Evolutionary conservation across 2,113 vertebrate species (phyloP).

Genomic region (Leucopsar rothschildi): DNA sequence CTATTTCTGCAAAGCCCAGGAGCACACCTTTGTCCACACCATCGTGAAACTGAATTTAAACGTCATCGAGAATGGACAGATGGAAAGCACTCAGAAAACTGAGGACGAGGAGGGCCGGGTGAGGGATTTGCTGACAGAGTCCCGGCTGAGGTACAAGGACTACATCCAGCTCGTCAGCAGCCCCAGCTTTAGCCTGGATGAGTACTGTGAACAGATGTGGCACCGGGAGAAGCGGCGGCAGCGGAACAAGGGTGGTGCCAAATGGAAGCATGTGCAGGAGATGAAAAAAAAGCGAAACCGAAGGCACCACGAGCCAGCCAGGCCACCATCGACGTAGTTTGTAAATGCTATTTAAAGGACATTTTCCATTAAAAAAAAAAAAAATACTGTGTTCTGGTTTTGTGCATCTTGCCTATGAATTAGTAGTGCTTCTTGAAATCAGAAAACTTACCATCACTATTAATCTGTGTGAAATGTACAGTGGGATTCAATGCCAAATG

Average conservation of each 20-base stretch:
- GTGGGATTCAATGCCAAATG: not conserved
- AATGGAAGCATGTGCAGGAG: slow-evolving; percentile 97
- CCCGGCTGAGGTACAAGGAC: slow-evolving; percentile 90
- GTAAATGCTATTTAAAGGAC: slow-evolving; percentile 59
- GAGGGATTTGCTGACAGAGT: slow-evolving; percentile 79
- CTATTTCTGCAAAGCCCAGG: slow-evolving; percentile 90
- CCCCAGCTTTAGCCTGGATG: slow-evolving; percentile 86
- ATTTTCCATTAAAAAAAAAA: slow-evolving; percentile 1
- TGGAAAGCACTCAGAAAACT: slow-evolving; percentile 78
- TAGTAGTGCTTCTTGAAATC: slow-evolving; percentile 47
- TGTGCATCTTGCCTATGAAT: slow-evolving; percentile 47
- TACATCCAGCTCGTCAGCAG: slow-evolving; percentile 89
- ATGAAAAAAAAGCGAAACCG: slow-evolving; percentile 93
- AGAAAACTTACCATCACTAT: not conserved
- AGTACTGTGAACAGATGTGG: slow-evolving; percentile 97
- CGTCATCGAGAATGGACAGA: slow-evolving; percentile 84
- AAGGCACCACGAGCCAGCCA: slow-evolving; percentile 79
- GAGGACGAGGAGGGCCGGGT: slow-evolving; percentile 71
- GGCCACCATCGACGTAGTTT: slow-evolving; percentile 64
- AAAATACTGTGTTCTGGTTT: slow-evolving; percentile 55
- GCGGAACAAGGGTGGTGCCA: slow-evolving; percentile 78
- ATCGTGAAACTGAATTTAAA: slow-evolving; percentile 84
- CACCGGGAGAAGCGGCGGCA: slow-evolving; percentile 82
- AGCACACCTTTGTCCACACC: slow-evolving; percentile 88
- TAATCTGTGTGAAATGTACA: slow-evolving; percentile 3